Evolutionary conservation across 2,797 vertebrate species (phyloP), one percentile per base, ranked within the genome.

Genomic region (Cynodonichthys magdalenae): DNA sequence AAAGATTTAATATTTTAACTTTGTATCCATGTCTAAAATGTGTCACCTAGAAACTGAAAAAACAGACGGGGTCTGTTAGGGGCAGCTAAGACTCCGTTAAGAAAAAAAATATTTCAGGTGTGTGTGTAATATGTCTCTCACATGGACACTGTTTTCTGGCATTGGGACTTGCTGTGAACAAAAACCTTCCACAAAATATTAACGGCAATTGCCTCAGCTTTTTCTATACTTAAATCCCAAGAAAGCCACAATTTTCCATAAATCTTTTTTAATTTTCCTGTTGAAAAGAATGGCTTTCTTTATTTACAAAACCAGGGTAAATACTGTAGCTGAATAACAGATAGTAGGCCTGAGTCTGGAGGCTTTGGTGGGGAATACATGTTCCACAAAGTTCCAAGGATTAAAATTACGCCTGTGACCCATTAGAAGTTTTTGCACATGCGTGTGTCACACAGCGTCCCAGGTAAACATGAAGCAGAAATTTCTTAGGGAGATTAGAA

Each of bases 251-350:
- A 50, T 52, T 79, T 83, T 79, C 67, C 80, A 80, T 75, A 87
- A 85, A 86, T 85, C 48, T 91, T 14, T 93, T 92, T 88, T 93
- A 19, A 48, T 77, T 41, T 77, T 83, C 77, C 77, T 54, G 62
- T 88, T 82, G 75, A 90, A 93, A 91, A 91, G 79, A 90, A 89
- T 80, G 66, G 83, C 81, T 89, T 84, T 85, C 44, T 59, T 83
- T 83, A 84, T 88, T 86, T 92, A 93, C 85, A 93, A 93, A 92
- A 71, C 91, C 81, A 65, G 47, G 56, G 63, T 73, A 77, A 69
- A 77, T 31, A 31, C 6, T 31, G 82, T 77, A 81, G 77, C 74
- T 82, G 77, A 87, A 81, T 87, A 84, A 86, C 86, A 89, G 74
- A 81, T 72, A 65, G 65, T 5, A 45, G 42, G 84, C 67, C 77